Percentiles rank a stretch among this genome's conserved stretches.
Evolutionary conservation across 2,113 vertebrate species (phyloP).

Genomic region (Oryzias javanicus): DNA sequence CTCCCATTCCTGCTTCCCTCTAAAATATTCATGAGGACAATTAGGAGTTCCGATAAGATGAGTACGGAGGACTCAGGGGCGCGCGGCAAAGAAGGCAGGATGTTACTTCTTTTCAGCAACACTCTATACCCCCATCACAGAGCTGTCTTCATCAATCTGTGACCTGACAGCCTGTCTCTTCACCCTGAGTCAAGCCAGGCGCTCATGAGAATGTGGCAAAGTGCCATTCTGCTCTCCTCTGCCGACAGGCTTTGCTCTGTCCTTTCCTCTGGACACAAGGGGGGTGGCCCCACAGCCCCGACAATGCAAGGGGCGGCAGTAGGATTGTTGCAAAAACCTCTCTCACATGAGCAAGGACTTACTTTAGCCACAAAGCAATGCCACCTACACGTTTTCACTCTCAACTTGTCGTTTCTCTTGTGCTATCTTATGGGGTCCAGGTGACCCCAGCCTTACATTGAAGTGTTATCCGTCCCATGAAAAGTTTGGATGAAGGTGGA

Average conservation of each 20-base stretch:
- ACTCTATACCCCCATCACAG: constrained; percentile 68
- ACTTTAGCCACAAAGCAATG: constrained; percentile 49
- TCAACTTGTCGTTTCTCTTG: no score
- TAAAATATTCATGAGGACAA: constrained; percentile 85
- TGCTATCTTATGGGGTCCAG: no score
- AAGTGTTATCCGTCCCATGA: no score
- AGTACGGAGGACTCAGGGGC: constrained; percentile 60
- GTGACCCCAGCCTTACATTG: no score
- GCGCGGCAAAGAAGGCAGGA: constrained; percentile 70
- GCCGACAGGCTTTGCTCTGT: constrained; percentile 67
- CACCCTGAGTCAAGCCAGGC: constrained; percentile 66
- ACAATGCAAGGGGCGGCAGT: constrained; percentile 54
- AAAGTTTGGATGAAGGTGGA: no score
- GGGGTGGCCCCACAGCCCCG: constrained; percentile 56
- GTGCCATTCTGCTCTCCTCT: constrained; percentile 43
- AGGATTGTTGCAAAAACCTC: constrained; percentile 51
- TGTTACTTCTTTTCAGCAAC: constrained; percentile 69
- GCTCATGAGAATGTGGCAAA: constrained; percentile 52
- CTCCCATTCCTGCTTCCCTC: constrained; percentile 74
- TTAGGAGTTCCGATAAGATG: constrained; percentile 81
- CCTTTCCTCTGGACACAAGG: constrained; percentile 63
- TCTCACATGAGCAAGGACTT: constrained; percentile 44
- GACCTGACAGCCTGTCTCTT: constrained; percentile 67
- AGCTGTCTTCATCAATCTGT: constrained; percentile 77
- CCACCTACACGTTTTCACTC: constrained; percentile 19